Percentiles rank a stretch among this genome's conserved stretches.
phyloP scores from a whole-genome alignment of 2,113 vertebrate genomes.

The Cromileptes altivelis region DNA sequence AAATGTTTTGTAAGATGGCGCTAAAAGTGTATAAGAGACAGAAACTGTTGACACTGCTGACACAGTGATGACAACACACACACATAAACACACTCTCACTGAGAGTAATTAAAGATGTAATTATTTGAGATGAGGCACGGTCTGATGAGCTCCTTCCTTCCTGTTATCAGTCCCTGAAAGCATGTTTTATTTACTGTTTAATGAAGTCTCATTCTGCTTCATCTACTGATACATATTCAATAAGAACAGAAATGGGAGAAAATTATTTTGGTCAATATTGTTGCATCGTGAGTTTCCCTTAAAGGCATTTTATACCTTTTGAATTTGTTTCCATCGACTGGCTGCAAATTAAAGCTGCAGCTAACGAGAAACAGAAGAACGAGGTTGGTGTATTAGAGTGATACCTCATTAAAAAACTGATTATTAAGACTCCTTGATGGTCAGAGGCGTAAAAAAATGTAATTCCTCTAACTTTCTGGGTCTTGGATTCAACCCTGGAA shows the following conservation, averaged over 20 bases:
- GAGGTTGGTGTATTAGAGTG: background rate
- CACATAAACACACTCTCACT: background rate
- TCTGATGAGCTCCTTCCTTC: slow-evolving; percentile 60
- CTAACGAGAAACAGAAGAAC: slow-evolving; percentile 4
- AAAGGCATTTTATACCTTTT: background rate
- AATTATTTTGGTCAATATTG: slow-evolving; percentile 28
- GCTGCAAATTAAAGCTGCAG: slow-evolving; percentile 16
- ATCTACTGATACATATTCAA: slow-evolving; percentile 58
- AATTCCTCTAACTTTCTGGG: no score
- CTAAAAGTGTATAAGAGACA: background rate
- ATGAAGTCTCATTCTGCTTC: slow-evolving; percentile 40
- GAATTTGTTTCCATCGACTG: slow-evolving; percentile 16
- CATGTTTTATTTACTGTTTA: slow-evolving; percentile 52
- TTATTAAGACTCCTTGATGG: no score
- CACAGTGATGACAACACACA: slow-evolving; percentile 9
- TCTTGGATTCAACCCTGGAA: no score
- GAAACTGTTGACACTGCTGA: background rate
- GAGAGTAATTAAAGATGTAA: slow-evolving; percentile 67
- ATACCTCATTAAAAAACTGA: slow-evolving; percentile 2
- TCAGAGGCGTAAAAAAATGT: no score
- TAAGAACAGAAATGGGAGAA: slow-evolving; percentile 13
- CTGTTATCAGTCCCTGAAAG: slow-evolving; percentile 41
- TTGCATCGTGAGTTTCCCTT: slow-evolving; percentile 23
- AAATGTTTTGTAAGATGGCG: slow-evolving; percentile 1
- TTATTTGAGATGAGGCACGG: slow-evolving; percentile 53